These are phyloP conservation scores for Anser cygnoides DNA, from an alignment of 2,113 vertebrate genomes.

Conservation along the genomic window DNA sequence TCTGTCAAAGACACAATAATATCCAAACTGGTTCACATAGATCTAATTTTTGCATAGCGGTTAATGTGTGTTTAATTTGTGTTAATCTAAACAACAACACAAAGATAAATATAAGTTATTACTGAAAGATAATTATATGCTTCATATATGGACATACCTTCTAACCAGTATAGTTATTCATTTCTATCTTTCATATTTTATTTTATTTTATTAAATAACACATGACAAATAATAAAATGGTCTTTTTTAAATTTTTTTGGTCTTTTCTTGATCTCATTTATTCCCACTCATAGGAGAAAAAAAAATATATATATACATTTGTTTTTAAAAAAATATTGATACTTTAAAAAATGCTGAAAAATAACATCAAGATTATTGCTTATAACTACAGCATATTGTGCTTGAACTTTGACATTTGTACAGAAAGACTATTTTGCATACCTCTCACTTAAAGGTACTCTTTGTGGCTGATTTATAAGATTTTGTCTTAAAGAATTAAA, in stretches of 20 bases:
- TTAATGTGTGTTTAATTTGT: background rate
- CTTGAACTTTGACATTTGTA: background rate
- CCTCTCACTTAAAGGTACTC: background rate
- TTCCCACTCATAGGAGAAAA: background rate
- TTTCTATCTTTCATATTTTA: background rate
- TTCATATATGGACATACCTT: background rate
- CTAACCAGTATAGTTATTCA: background rate
- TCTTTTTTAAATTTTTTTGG: no score
- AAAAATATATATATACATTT: background rate
- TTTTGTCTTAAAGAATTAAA: background rate
- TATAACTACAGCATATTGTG: background rate
- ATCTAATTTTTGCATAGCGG: background rate
- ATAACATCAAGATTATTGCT: background rate
- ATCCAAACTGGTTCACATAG: background rate
- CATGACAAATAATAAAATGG: accelerated
- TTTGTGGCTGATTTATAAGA: background rate
- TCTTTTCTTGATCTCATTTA: background rate
- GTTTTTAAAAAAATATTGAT: accelerated
- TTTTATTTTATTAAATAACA: background rate
- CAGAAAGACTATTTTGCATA: background rate
- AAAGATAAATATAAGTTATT: background rate
- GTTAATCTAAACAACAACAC: background rate
- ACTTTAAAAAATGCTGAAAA: background rate
- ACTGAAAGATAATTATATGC: background rate
- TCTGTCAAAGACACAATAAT: background rate